phyloP scores from a whole-genome alignment of 2,888 invertebrate genomes.

The Andrena chrysosceles region DNA sequence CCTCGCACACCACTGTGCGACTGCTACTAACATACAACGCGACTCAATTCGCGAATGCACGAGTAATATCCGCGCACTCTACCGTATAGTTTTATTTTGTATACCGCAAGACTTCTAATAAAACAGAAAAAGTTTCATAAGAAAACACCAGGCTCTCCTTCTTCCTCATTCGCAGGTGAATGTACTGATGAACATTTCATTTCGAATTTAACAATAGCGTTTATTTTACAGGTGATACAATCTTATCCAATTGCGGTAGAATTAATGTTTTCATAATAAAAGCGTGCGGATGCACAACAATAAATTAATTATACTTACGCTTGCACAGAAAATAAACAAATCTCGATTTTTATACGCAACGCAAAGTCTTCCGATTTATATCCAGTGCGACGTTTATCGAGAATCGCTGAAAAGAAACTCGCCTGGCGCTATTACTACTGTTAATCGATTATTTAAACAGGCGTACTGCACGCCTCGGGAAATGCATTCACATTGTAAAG shows the following conservation, averaged over 20 bases:
- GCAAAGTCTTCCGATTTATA: conserved; percentile 6
- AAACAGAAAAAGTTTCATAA: conserved; percentile 35
- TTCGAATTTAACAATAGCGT: conserved; percentile 38
- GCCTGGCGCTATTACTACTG: conserved; percentile 31
- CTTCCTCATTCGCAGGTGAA: neutral
- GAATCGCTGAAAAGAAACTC: conserved; percentile 23
- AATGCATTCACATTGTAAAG: conserved; percentile 34
- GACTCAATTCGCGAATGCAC: conserved; percentile 23
- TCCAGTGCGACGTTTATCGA: conserved; percentile 21
- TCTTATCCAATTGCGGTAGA: conserved; percentile 16
- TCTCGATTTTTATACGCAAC: conserved; percentile 3
- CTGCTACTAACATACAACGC: conserved; percentile 24
- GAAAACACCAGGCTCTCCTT: neutral
- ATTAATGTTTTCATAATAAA: conserved; percentile 10
- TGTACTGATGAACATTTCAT: conserved; percentile 4
- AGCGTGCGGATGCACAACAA: conserved; percentile 2
- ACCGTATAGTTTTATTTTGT: conserved; percentile 45
- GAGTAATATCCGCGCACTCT: conserved; percentile 27
- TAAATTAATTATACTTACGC: conserved; percentile 32
- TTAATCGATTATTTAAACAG: conserved; percentile 41
- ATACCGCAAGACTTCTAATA: conserved; percentile 45
- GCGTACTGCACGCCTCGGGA: conserved; percentile 8
- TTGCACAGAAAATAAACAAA: neutral
- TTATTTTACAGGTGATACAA: conserved; percentile 52
- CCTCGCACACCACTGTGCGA: conserved; percentile 23